These are phyloP conservation scores for Nezara viridula DNA, from an alignment of 2,888 invertebrate species.

Conservation along the genomic window DNA sequence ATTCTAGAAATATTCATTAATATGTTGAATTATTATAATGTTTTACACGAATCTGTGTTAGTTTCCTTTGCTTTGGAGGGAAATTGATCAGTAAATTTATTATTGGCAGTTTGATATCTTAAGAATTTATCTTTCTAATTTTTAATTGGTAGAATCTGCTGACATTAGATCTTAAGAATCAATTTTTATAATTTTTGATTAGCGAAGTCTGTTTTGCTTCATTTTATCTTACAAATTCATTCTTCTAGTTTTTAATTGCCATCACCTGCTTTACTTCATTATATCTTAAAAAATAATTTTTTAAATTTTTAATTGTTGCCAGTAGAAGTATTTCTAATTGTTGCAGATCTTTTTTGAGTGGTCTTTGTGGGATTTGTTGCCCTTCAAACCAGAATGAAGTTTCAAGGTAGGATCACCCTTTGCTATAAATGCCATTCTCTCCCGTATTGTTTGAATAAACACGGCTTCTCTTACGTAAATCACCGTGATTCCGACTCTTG, in stretches of 20 bases:
- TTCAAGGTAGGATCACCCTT: slow-evolving; percentile 21
- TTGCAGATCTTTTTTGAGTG: slow-evolving; percentile 57
- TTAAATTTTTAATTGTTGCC: slow-evolving; percentile 25
- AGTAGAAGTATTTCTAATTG: slow-evolving; percentile 38
- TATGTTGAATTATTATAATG: not conserved
- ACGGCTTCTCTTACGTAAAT: not conserved
- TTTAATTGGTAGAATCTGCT: no score
- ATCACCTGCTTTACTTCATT: no score
- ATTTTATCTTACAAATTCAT: not conserved
- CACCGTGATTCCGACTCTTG: not conserved
- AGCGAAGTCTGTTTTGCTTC: not conserved
- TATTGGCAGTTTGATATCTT: no score
- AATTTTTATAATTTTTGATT: no score
- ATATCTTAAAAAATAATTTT: no score
- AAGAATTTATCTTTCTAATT: no score
- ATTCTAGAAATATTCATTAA: not conserved
- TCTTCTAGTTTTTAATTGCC: not conserved
- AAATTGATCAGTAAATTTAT: not conserved
- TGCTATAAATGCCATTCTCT: not conserved
- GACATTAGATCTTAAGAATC: no score
- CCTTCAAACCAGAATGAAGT: slow-evolving; percentile 23
- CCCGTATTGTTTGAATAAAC: not conserved
- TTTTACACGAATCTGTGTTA: not conserved
- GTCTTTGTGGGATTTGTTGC: slow-evolving; percentile 54
- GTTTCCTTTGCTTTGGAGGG: not conserved